Conservation (phyloP, 2,797 vertebrate genomes). For the Lacerta bilineata region DNA sequence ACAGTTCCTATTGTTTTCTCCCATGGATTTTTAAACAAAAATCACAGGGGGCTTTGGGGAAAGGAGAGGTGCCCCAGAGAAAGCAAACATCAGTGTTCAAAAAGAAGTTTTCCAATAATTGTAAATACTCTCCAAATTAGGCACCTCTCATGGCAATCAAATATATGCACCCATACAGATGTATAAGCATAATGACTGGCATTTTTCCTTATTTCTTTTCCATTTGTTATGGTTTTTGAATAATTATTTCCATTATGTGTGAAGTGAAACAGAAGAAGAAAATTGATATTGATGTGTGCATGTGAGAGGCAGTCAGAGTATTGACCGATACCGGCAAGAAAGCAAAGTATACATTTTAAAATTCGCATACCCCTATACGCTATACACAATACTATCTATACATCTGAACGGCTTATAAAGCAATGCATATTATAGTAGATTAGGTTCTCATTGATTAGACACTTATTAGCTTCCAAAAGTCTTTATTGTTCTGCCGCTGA, state of each 20-base stretch:
- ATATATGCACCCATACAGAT: background rate
- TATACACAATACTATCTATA: constrained; percentile 18
- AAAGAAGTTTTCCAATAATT: no score
- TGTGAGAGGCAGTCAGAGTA: background rate
- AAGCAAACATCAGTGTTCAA: no score
- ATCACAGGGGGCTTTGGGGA: no score
- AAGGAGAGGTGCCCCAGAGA: no score
- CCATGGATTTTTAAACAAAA: no score
- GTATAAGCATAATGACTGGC: background rate
- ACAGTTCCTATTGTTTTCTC: no score
- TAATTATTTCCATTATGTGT: constrained; percentile 41
- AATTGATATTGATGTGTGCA: constrained; percentile 27
- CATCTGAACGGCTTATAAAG: constrained; percentile 59
- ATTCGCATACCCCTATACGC: background rate
- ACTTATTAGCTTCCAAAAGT: constrained; percentile 60
- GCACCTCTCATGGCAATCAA: background rate
- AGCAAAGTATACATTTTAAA: background rate
- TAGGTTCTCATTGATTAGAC: constrained; percentile 56
- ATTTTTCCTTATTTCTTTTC: constrained; percentile 30
- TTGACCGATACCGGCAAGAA: background rate
- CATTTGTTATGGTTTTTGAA: constrained; percentile 31
- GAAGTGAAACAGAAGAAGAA: constrained; percentile 49
- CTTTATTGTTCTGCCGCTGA: constrained; percentile 65
- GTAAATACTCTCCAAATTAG: no score
- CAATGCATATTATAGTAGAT: constrained; percentile 60